A percentile compares a stretch with the other conserved stretches of the same genome.
Conservation (phyloP, 2,888 invertebrate genomes). For the Atethmia centrago region DNA sequence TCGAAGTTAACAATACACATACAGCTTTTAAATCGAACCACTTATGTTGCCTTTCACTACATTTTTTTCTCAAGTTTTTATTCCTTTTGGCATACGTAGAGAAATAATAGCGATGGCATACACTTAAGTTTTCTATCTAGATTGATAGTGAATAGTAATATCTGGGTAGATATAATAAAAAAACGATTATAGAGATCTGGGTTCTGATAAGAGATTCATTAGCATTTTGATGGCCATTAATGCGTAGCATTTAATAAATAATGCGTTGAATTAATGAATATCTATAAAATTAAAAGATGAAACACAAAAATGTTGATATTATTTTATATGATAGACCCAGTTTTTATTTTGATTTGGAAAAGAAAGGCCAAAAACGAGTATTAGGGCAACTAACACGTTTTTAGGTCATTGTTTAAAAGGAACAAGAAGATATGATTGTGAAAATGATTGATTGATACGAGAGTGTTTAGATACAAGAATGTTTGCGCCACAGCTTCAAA, state of each 20-base stretch:
- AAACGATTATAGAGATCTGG: conserved; percentile 15
- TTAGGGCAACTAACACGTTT: not conserved
- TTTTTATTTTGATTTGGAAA: not conserved
- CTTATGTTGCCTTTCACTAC: conserved; percentile 52
- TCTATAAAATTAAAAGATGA: not conserved
- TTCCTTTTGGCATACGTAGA: conserved; percentile 19
- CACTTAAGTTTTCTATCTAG: conserved; percentile 29
- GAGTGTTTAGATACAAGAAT: conserved; percentile 8
- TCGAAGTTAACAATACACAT: conserved; percentile 40
- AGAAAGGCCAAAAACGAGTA: not conserved
- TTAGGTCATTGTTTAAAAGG: not conserved
- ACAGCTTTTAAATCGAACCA: conserved; percentile 33
- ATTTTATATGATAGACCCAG: not conserved
- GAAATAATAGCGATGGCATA: conserved; percentile 30
- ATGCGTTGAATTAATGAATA: conserved; percentile 16
- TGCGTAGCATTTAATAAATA: conserved; percentile 14
- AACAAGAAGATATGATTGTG: not conserved
- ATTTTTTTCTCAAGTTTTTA: conserved; percentile 28
- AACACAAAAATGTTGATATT: conserved; percentile 2
- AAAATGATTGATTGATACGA: conserved; percentile 26
- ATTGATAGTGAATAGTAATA: not conserved
- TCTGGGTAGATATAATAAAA: not conserved
- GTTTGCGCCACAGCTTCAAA: conserved; percentile 23
- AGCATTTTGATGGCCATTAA: conserved; percentile 24
- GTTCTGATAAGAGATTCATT: not conserved